Conservation (phyloP, 53 echinoderm and acorn worm species). For the Antedon mediterranea region DNA sequence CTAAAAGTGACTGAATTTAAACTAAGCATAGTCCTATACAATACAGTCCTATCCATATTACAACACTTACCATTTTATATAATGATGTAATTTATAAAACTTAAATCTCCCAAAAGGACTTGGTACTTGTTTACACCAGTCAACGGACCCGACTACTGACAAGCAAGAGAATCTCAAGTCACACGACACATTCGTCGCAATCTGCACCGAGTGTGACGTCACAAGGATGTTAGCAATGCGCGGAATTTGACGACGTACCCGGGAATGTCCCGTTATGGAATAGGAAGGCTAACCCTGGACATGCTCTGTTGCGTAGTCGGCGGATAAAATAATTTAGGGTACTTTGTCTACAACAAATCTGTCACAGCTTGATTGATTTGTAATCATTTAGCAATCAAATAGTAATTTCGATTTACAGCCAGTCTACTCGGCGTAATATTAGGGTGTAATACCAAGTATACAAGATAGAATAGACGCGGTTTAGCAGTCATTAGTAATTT, state of each 20-base stretch:
- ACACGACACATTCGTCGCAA: background rate
- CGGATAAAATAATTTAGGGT: background rate
- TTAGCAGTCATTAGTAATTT: too few species aligned
- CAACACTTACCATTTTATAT: background rate
- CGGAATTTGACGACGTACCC: background rate
- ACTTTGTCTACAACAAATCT: too few species aligned
- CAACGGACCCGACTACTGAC: background rate
- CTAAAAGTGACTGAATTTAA: too few species aligned
- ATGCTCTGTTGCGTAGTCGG: background rate
- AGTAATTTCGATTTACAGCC: too few species aligned
- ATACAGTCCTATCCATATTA: background rate
- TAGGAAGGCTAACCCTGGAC: background rate
- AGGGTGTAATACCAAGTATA: too few species aligned
- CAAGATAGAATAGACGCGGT: too few species aligned
- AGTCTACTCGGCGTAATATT: too few species aligned
- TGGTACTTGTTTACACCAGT: background rate
- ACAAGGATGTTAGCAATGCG: background rate
- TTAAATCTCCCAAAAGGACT: background rate
- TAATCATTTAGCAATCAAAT: background rate
- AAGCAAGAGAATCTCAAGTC: background rate
- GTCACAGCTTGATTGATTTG: background rate
- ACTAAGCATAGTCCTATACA: too few species aligned
- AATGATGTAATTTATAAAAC: background rate
- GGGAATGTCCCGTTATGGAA: conserved; percentile 1
- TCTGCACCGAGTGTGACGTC: background rate